phyloP scores from a whole-genome alignment of 2,797 vertebrate genomes.

The Syngnathus rostellatus region DNA sequence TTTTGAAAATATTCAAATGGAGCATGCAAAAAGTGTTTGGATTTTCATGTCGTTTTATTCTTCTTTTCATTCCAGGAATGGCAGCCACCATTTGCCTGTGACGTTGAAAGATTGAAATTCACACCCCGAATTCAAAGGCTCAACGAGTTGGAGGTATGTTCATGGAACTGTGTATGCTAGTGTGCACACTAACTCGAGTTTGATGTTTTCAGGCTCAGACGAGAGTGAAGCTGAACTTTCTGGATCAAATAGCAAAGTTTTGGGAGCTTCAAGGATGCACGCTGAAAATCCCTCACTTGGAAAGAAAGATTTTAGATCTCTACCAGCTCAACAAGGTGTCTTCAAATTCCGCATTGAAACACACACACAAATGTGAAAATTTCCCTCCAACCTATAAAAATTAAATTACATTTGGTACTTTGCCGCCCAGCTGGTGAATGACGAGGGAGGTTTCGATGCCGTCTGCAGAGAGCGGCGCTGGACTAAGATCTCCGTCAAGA shows the following conservation, averaged over 20 bases:
- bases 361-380: not conserved
- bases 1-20: not conserved
- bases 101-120: conserved; percentile 95
- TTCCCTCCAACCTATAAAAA: not conserved
- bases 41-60: conserved; percentile 1
- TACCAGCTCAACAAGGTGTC: conserved; percentile 91
- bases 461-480: conserved; percentile 94
- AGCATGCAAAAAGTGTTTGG: conserved; percentile 2
- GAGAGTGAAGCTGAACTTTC: conserved; percentile 94
- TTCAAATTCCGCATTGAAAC: not conserved
- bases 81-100: conserved; percentile 97
- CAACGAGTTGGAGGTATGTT: conserved; percentile 90
- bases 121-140: conserved; percentile 94
- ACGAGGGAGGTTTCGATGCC: conserved; percentile 90
- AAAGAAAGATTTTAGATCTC: conserved; percentile 93
- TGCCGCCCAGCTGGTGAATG: conserved; percentile 79
- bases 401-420: not conserved
- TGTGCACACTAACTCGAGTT: not conserved
- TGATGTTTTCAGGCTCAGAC: conserved; percentile 81
- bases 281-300: conserved; percentile 95
- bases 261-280: conserved; percentile 98
- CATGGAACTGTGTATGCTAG: not conserved
- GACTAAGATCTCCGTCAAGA: conserved; percentile 91
- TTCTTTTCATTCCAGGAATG: conserved; percentile 73
- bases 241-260: conserved; percentile 98